Evolutionary conservation across 1,140 invertebrate genomes (phyloP).

Genomic region (Drosophila bipectinata): DNA sequence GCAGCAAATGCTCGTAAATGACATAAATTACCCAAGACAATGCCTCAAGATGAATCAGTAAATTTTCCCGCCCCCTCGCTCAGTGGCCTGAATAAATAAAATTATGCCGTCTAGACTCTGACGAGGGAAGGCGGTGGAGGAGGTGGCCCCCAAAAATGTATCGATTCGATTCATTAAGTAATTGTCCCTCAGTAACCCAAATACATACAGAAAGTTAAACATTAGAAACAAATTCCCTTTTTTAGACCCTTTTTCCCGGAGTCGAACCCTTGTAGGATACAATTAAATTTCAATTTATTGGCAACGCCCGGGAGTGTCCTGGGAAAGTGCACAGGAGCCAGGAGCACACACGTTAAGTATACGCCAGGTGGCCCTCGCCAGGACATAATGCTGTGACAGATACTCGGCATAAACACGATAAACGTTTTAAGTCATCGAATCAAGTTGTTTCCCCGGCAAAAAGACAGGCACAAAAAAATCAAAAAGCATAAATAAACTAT

Average conservation of each 20-base stretch:
- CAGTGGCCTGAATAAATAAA: slow-evolving; percentile 32
- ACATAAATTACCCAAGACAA: slow-evolving; percentile 71
- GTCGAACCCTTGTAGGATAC: slow-evolving; percentile 43
- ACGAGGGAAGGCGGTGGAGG: neutral
- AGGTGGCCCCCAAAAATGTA: neutral
- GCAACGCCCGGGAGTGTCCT: slow-evolving; percentile 9
- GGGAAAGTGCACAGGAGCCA: slow-evolving; percentile 20
- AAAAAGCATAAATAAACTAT: slow-evolving; percentile 20
- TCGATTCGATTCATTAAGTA: slow-evolving; percentile 60
- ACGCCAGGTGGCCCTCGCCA: slow-evolving; percentile 37
- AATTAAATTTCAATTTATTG: slow-evolving; percentile 59
- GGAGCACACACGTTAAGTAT: slow-evolving; percentile 42
- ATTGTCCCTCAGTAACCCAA: slow-evolving; percentile 8
- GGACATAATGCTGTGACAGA: slow-evolving; percentile 17
- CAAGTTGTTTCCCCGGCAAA: slow-evolving; percentile 22
- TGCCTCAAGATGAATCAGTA: slow-evolving; percentile 49
- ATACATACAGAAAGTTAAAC: neutral
- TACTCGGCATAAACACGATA: slow-evolving; percentile 49
- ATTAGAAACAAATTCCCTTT: slow-evolving; percentile 10
- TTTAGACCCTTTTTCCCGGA: slow-evolving; percentile 25
- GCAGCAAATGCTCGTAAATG: slow-evolving; percentile 63
- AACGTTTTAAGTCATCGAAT: slow-evolving; percentile 57
- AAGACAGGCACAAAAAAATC: neutral
- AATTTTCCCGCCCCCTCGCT: slow-evolving; percentile 3
- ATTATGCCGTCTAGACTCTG: slow-evolving; percentile 60